Evolutionary conservation across 2,888 invertebrate genomes (phyloP), one percentile per base, ranked within the genome.

Genomic region (Malthinus flaveolus): DNA sequence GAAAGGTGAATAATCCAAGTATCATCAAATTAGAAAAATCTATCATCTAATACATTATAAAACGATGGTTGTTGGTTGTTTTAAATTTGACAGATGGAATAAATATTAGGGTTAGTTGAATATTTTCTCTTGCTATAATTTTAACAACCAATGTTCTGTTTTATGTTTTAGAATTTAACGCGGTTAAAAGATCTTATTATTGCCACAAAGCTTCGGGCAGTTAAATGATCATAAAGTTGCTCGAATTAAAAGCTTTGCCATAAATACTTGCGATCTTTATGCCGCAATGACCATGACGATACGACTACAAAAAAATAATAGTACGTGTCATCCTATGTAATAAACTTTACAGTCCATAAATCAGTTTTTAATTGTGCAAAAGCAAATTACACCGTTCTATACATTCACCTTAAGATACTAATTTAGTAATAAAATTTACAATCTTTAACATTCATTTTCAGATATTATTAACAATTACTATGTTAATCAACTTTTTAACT

Each of bases 311-410:
- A 72, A 23, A 72, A 73, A 73, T 72, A 68, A 71, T 71, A 69
- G 69, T 70, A 70, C 71, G 68, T 72, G 66, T 71, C 70, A 69
- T 57, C 57, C 67, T 64, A 68, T 71, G 71, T 73, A 73, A 75
- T 75, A 74, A 74, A 75, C 72, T 70, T 74, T 74, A 75, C 73
- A 66, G 75, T 66, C 73, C 61, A 67, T 75, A 75, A 74, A 75
- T 75, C 73, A 73, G 69, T 68, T 71, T 71, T 74, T 73, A 72
- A 68, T 66, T 64, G 66, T 64, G 48, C 56, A 49, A 54, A 59
- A 48, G 57, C 46, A 51, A 59, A 59, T 58, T 58, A 53, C 54
- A 36, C 32, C 46, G 33, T 52, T 15, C 37, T 48, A 23, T 58
- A 39, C 42, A 51, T 34, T 46, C 39, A 47, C 44, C 34, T 31